Conservation (phyloP, 2,797 vertebrate genomes). For the Mus spretus region DNA sequence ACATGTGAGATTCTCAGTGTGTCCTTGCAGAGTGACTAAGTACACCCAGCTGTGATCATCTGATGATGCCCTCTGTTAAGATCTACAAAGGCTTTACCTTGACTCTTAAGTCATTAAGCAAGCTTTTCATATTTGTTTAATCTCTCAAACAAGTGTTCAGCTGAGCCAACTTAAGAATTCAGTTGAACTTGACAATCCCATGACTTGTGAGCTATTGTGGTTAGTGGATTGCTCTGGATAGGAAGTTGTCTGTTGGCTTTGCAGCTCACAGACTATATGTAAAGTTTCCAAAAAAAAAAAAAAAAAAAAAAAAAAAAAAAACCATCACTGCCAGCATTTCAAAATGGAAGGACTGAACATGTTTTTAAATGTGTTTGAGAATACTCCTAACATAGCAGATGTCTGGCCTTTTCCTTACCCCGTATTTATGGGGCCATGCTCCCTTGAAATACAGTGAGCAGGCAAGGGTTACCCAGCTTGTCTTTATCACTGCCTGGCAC, state of each 20-base stretch:
- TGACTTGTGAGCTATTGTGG: not conserved
- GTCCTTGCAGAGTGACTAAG: not conserved
- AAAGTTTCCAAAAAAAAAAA: not conserved
- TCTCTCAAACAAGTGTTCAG: constrained; percentile 31
- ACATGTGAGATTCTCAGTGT: not conserved
- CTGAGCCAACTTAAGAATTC: constrained; percentile 17
- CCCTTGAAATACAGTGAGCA: not conserved
- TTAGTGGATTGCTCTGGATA: not conserved
- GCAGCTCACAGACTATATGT: not conserved
- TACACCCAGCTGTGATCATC: not conserved
- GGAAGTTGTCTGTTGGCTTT: not conserved
- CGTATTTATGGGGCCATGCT: rapidly evolving
- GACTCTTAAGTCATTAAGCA: constrained; percentile 21
- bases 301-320: too few species aligned
- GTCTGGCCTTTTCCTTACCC: not conserved
- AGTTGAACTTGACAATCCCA: constrained; percentile 1
- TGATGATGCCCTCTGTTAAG: not conserved
- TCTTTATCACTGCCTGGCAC: not conserved
- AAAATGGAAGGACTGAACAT: not conserved
- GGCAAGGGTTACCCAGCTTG: not conserved
- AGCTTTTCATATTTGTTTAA: constrained; percentile 28
- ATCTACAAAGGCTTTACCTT: constrained; percentile 45
- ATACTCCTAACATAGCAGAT: not conserved
- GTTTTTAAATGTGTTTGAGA: not conserved
- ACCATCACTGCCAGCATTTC: not conserved